These are phyloP conservation scores for Eudemis profundana DNA, from an alignment of 2,888 invertebrate species.

Conservation along the genomic window DNA sequence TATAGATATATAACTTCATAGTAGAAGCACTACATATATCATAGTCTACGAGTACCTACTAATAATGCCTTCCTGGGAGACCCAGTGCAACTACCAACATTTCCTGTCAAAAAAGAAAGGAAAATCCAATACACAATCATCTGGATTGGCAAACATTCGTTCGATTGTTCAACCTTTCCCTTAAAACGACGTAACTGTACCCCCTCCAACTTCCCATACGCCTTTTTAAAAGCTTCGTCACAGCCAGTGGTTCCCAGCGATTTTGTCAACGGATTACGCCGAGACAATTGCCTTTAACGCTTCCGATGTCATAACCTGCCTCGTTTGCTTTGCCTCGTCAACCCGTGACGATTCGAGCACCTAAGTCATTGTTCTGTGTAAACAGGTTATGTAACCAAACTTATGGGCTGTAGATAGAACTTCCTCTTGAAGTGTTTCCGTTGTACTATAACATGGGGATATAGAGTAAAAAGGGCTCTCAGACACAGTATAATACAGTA, in stretches of 20 bases:
- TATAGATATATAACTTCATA: too few relatives aligned
- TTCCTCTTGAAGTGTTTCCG: neutral
- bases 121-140: slow-evolving; percentile 32
- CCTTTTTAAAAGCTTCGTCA: slow-evolving; percentile 46
- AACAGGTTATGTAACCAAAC: slow-evolving; percentile 15
- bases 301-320: slow-evolving; percentile 56
- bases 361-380: slow-evolving; percentile 10
- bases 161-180: slow-evolving; percentile 49
- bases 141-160: slow-evolving; percentile 41
- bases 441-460: too few relatives aligned
- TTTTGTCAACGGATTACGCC: slow-evolving; percentile 50
- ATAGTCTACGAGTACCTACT: neutral
- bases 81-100: neutral
- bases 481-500: too few relatives aligned
- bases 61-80: too few relatives aligned
- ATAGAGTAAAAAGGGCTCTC: too few relatives aligned
- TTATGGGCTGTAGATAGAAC: neutral
- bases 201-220: neutral
- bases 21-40: too few relatives aligned
- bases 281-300: slow-evolving; percentile 52
- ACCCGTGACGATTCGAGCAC: slow-evolving; percentile 15
- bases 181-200: neutral
- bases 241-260: slow-evolving; percentile 47
- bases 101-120: slow-evolving; percentile 10
- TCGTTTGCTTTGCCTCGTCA: slow-evolving; percentile 11